These are phyloP conservation scores for Drosophila merina DNA, from an alignment of 2,888 invertebrate species.

Conservation along the genomic window DNA sequence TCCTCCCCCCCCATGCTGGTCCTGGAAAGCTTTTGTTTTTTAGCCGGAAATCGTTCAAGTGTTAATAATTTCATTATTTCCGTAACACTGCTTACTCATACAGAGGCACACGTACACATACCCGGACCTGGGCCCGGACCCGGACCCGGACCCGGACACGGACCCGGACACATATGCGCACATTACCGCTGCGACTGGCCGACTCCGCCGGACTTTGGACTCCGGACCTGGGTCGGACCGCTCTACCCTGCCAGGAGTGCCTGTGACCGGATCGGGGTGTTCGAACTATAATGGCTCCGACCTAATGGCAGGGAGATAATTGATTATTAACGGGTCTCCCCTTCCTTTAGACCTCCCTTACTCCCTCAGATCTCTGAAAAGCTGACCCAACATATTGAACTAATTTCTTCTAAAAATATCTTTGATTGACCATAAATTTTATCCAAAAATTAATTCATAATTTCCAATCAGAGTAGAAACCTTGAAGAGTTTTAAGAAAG, in stretches of 20 bases:
- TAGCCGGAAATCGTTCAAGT: conserved; percentile 79
- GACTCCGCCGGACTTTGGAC: conserved; percentile 55
- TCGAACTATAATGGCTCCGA: conserved; percentile 22
- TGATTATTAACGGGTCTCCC: conserved; percentile 2
- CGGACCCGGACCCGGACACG: conserved; percentile 7
- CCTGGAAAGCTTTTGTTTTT: conserved; percentile 73
- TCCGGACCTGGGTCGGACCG: conserved; percentile 61
- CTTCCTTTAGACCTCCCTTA: too few relatives aligned
- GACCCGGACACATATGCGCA: conserved; percentile 39
- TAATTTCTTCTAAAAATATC: not conserved
- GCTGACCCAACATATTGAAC: conserved; percentile 1
- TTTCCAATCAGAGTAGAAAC: too few relatives aligned
- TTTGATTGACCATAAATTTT: not conserved
- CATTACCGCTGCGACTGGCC: conserved; percentile 58
- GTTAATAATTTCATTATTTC: conserved; percentile 80
- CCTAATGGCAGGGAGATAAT: not conserved
- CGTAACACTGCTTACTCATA: conserved; percentile 63
- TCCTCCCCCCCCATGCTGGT: conserved; percentile 20
- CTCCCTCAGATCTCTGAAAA: not conserved
- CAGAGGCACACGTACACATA: conserved; percentile 43
- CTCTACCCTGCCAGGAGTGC: conserved; percentile 34
- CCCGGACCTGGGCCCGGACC: not conserved
- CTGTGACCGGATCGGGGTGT: conserved; percentile 17
- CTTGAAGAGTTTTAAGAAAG: too few relatives aligned
- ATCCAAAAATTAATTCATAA: not conserved